Base-by-base conservation (phyloP, 1,140 invertebrate species). In the Diorhabda carinulata region DNA sequence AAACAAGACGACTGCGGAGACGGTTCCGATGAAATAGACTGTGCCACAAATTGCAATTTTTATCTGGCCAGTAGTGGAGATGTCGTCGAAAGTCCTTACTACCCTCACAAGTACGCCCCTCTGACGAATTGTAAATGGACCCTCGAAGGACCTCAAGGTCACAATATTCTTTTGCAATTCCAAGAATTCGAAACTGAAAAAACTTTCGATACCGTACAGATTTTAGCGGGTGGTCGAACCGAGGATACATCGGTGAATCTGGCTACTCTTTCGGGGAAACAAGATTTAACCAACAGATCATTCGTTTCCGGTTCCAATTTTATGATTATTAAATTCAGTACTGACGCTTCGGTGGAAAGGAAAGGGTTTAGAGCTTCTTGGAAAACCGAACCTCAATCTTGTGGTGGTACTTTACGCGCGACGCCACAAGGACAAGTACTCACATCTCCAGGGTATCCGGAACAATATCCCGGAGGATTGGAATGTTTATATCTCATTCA, bases 151-250 rank as follows among this genome's bases (percentile, higher is more conserved):
- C 96, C 96, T 3, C 89, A 97, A 82, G 96, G 96, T 57, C 94
- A 96, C 80, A 96, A 95, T 76, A 95, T 98, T 70, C 87, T 96
- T 45, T 83, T 97, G 66, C 89, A 91, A 83, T 97, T 98, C 82
- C 94, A 95, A 86, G 93, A 97, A 83, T 98, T 99, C 82, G 95
- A 97, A 79, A 98, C 96, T 3, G 97, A 98, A 83, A 93, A 96
- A 80, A 92, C 93, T 75, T 96, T 96, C 77, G 97, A 98, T 82
- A 95, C 95, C 47, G 95, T 98, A 4, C 95, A 97, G 83, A 94
- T 98, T 73, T 84, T 98, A 72, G 94, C 95, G 2, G 97, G 97
- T 42, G 97, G 96, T 41, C 86, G 94, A 75, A 97, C 96, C 3
- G 96, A 98, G 84, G 93, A 97, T 68, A 94, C 96, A 74, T 92